These are phyloP conservation scores for Neodiprion lecontei DNA, from an alignment of 1,140 invertebrate species.

Conservation along the genomic window DNA sequence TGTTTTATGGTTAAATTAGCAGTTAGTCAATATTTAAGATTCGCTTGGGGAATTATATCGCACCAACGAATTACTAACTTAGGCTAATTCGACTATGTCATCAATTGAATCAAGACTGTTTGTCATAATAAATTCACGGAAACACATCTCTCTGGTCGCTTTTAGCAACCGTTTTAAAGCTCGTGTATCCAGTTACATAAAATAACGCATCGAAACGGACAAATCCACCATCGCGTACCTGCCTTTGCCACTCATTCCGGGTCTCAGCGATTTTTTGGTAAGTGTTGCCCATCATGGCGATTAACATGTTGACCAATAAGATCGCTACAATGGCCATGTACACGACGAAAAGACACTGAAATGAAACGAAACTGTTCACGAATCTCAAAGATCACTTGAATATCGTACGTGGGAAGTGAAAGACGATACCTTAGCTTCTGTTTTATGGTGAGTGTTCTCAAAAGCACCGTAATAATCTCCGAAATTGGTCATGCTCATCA, in stretches of 20 bases:
- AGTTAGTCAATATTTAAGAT: too few species aligned
- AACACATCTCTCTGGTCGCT: too few species aligned
- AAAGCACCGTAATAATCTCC: conserved; percentile 92
- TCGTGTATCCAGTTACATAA: too few species aligned
- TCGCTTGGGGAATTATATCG: too few species aligned
- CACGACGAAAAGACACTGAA: conserved; percentile 87
- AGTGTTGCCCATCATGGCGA: conserved; percentile 99
- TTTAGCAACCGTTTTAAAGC: too few species aligned
- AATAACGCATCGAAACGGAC: too few species aligned
- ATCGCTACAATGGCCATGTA: conserved; percentile 97
- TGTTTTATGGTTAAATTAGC: too few species aligned
- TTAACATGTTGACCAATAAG: conserved; percentile 96
- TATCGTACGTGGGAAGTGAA: background rate
- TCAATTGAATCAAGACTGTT: too few species aligned
- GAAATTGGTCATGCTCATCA: conserved; percentile 97
- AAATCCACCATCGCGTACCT: conserved; percentile 67
- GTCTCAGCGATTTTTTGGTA: conserved; percentile 98
- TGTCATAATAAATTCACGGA: too few species aligned
- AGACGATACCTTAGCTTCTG: conserved; percentile 80
- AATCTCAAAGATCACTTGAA: background rate
- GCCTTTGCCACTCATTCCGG: conserved; percentile 97
- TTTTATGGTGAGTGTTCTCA: conserved; percentile 85
- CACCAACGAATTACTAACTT: too few species aligned
- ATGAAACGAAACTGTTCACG: conserved; percentile 39
- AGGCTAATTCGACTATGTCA: too few species aligned